Base-by-base conservation (phyloP, 2,797 vertebrate genomes). In the Arnoldichthys spilopterus region DNA sequence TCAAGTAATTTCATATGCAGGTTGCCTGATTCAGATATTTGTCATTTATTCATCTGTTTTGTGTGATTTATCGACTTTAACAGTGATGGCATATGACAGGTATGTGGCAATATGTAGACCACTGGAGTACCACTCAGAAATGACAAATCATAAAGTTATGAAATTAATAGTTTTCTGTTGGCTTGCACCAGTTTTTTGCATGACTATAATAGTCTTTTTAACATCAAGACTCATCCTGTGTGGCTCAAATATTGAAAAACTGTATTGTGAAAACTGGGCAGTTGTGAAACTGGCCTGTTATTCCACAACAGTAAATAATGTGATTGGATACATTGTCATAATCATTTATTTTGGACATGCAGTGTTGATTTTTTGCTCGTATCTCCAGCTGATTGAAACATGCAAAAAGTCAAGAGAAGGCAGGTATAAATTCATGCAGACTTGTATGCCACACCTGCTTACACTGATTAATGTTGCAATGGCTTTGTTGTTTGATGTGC, bases 201-300 rank as follows among this genome's bases (percentile, higher is more conserved):
- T 72, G 45, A n/a, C 6, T 51, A 6, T 84, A 45, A 5, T 75
- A 18, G 53, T 86, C n/a, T 16, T 54, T 2, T 61, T 88, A 62
- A 66, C 76, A 47, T 45, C 72, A 16, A 82, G 77, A 51, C 59
- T 86, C 7, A 71, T 71, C 1, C 18, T 88, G 24, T 88, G 87
- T 74, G 81, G 85, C 51, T 80, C 54, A 34, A 59, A 20, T 20
- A 82, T 88, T 67, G 72, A 83, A 8, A 85, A 85, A 43, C 18
- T 86, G 1, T 88, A 85, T 40, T 88, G 87, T 84, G 82, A 86
- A 43, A 88, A 82, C 51, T 88, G 84, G 85, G 72, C 78, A 45
- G 43, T 88, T 16, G 85, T 83, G 28, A 87, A 88, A 82, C 78
- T 87, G 0, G 74, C 87, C 0, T 88, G 85, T 75, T 71, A 61